These are phyloP conservation scores for Mystacornis crossleyi DNA, from an alignment of 2,113 vertebrate species.

Conservation along the genomic window DNA sequence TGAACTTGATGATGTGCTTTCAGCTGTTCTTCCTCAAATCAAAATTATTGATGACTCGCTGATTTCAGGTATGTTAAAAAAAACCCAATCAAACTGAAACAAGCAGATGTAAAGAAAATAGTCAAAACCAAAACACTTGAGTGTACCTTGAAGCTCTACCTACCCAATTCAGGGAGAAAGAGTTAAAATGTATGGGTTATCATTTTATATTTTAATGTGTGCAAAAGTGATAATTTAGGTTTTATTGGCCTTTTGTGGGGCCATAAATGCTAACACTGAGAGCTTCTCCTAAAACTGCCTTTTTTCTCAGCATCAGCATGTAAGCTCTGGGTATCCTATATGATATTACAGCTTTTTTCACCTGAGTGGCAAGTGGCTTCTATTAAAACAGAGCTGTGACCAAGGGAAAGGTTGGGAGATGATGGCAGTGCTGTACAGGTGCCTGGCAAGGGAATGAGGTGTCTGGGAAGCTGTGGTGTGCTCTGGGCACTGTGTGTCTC, in stretches of 20 bases:
- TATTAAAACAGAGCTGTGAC: neutral
- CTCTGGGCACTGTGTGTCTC: rapidly evolving
- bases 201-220: neutral
- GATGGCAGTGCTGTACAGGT: rapidly evolving
- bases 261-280: neutral
- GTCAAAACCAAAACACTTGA: neutral
- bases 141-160: neutral
- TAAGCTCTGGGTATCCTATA: neutral
- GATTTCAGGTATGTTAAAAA: neutral
- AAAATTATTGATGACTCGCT: neutral
- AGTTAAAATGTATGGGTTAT: neutral
- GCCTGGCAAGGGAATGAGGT: rapidly evolving
- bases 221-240: neutral
- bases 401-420: rapidly evolving
- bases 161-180: neutral
- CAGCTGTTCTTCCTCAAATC: neutral
- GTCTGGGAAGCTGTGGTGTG: neutral
- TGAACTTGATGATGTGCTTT: neutral
- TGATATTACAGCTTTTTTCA: rapidly evolving
- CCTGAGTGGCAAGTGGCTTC: rapidly evolving
- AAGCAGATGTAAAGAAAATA: neutral
- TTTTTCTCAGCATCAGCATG: neutral
- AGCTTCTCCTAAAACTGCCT: neutral
- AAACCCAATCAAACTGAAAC: neutral
- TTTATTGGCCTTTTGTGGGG: neutral